Conservation (phyloP, 2,888 invertebrate genomes). For the Agriopis marginaria region DNA sequence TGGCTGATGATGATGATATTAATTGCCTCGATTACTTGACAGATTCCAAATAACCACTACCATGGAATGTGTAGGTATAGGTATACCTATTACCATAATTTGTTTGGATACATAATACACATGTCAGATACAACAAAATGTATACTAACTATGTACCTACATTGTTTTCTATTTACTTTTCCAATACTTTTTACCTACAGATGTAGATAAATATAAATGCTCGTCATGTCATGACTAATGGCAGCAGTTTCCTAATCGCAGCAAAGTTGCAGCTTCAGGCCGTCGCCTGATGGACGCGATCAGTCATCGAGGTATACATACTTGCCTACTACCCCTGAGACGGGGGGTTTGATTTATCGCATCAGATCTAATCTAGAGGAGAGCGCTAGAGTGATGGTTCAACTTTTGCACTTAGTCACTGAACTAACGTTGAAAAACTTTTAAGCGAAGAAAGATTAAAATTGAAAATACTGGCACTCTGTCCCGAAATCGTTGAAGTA, state of each 20-base stretch:
- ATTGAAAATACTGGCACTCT: background rate
- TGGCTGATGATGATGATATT: too few species aligned
- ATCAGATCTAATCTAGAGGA: background rate
- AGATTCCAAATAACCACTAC: background rate
- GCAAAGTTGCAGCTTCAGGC: constrained; percentile 4
- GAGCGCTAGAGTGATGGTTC: background rate
- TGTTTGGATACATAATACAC: too few species aligned
- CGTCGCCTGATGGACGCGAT: constrained; percentile 28
- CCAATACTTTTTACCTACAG: background rate
- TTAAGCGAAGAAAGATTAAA: constrained; percentile 21
- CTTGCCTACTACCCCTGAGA: constrained; percentile 8
- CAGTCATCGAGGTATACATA: constrained; percentile 32
- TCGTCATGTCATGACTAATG: constrained; percentile 26
- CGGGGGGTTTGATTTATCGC: constrained; percentile 26
- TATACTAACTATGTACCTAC: too few species aligned
- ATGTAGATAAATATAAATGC: background rate
- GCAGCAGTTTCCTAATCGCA: constrained; percentile 11
- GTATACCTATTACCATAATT: too few species aligned
- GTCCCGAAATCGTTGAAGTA: background rate
- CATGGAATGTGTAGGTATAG: too few species aligned
- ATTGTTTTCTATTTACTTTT: too few species aligned
- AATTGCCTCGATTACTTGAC: background rate
- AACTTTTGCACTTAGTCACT: constrained; percentile 14
- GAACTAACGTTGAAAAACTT: constrained; percentile 16
- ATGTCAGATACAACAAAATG: too few species aligned